Evolutionary conservation across 2,113 vertebrate species (phyloP), one percentile per base, ranked within the genome.

Genomic region (Bos taurus): DNA sequence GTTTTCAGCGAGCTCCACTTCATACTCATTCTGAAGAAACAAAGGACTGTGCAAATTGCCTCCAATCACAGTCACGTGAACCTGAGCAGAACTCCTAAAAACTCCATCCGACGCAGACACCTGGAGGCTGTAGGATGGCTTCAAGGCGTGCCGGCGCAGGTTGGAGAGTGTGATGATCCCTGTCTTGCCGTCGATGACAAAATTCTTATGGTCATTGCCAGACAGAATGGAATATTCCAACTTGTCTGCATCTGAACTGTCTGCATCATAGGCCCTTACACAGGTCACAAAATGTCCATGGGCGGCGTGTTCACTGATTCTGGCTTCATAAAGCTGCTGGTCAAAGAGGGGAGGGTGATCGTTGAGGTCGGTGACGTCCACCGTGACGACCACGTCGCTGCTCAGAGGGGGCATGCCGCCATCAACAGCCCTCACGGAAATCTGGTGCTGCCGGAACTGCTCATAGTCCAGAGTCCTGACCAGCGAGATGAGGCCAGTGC

Each of bases 61-160:
- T 57, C 99, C 99, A n/a, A 98, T 99, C 82, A 99, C 99, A 33
- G 98, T 98, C 43, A 99, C 54, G 0, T 97, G 98, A 83, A 99
- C 99, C 77, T 99, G 98, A 56, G 99, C 99, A 15, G 99, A 99
- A 98, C 99, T 99, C 98, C 99, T 99, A 97, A 99, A 99, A 16
- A 99, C 99, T 0, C 99, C 99, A 95, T 99, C 99, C 1, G 99
- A 99, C 78, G 99, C 99, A 0, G 99, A 99, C 8, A 99, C 82
- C 0, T 99, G 99, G 40, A 99, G 99, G 89, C 98, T 98, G 96
- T 99, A 99, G 89, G 98, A 91, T 0, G 99, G 98, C 96, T 99
- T 99, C 97, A 99, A 98, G 0, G 99, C 93, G 7, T 99, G 99
- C 82, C 98, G 99, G 43, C 99, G 99, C 94, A 99, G 98, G 98